Evolutionary conservation across 2,797 vertebrate species (phyloP).

Genomic region (Tachyglossus aculeatus): DNA sequence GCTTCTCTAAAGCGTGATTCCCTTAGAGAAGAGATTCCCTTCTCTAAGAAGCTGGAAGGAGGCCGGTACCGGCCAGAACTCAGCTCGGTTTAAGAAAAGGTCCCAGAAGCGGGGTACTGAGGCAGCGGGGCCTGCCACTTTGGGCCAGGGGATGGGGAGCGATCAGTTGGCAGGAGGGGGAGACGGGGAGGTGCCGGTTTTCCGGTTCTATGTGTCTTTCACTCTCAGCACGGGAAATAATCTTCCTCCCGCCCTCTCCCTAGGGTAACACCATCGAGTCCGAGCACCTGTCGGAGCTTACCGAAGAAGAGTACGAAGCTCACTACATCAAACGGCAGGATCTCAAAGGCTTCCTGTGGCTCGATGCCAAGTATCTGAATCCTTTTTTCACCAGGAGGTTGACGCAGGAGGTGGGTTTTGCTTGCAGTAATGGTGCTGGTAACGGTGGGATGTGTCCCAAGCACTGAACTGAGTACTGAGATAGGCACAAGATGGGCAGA

Average conservation of each 20-base stretch:
- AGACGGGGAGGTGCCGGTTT: background rate
- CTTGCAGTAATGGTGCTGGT: background rate
- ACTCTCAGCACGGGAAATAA: background rate
- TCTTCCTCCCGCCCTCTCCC: background rate
- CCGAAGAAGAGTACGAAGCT: conserved; percentile 96
- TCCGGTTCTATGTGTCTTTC: background rate
- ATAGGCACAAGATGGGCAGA: no score
- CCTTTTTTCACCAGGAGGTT: conserved; percentile 97
- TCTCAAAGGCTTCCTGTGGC: conserved; percentile 97
- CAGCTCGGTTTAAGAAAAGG: no score
- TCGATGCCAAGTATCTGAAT: conserved; percentile 97
- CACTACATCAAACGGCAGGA: conserved; percentile 93
- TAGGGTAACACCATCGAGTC: conserved; percentile 95
- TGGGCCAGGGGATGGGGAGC: no score
- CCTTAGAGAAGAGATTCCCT: no score
- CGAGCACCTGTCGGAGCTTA: conserved; percentile 94
- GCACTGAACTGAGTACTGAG: no score
- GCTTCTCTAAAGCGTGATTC: no score
- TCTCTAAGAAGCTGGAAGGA: no score
- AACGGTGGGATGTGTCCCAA: rapidly evolving
- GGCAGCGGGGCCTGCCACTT: no score
- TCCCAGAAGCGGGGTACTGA: no score
- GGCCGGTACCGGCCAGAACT: no score
- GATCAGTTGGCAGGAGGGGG: no score
- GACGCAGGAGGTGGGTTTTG: conserved; percentile 88